Base-by-base conservation (phyloP, 2,888 invertebrate species). In the Lasioglossum oenotherae region DNA sequence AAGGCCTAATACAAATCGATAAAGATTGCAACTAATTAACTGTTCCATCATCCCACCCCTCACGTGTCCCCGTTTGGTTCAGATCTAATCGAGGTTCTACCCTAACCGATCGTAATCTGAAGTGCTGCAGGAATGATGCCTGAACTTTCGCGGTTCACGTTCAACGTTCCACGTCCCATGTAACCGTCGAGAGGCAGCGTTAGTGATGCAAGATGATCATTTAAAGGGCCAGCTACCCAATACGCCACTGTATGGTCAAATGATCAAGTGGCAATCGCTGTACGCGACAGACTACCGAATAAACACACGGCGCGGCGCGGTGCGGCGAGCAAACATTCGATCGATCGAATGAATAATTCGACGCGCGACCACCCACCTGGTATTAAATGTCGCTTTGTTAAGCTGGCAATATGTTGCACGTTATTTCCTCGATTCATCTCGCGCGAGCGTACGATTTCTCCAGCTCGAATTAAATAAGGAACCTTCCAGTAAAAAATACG, bases 201-300 rank as follows among this genome's bases (percentile, higher is more conserved):
- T 74, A 74, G 78, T 78, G 82, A 84, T 82, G 84, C 84, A 72
- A 67, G 82, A 78, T 78, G 82, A 82, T 82, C 71, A 72, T 75
- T 78, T 75, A 78, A 67, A 75, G 84, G 74, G 82, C 71, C n/a
- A 16, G 60, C 60, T 16, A 31, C 44, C 46, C 49, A 44, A 74
- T 60, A 53, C 16, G n/a, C 12, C 14, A 71, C 14, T 27, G 53
- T 19, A 73, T 16, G 82, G 75, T 82, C 78, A 78, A 82, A 60
- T n/a, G 75, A 78, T 79, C 53, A 73, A 85, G 67, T 31, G 76
- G 23, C 64, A 35, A 49, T 71, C 74, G 74, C 27, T 78, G 16
- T 46, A 74, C 44, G 4, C 44, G 73, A 14, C 12, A 38, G 14
- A 35, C 5, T n/a, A 67, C 69, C 64, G 41, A 76, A 80, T 31